These are phyloP conservation scores for Siphamia tubifer DNA, from an alignment of 2,113 vertebrate genomes.

Conservation along the genomic window DNA sequence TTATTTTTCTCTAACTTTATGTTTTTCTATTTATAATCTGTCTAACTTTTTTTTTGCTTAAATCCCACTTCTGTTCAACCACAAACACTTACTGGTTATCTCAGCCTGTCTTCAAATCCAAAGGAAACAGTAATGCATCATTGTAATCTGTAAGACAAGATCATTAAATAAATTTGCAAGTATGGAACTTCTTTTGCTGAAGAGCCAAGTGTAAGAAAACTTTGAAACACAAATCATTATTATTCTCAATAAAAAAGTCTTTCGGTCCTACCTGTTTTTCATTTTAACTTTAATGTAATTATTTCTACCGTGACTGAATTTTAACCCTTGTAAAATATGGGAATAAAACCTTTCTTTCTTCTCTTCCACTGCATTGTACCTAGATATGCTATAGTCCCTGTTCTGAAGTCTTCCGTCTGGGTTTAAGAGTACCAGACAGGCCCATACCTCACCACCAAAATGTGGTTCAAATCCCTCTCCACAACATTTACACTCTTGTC, in stretches of 20 bases:
- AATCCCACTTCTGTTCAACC: neutral
- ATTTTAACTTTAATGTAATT: no score
- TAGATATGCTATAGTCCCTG: slow-evolving; percentile 31
- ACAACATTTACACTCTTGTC: slow-evolving; percentile 76
- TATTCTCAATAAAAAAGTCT: no score
- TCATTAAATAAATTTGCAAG: no score
- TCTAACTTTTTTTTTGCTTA: no score
- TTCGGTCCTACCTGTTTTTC: no score
- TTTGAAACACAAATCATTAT: no score
- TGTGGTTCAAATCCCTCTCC: slow-evolving; percentile 72
- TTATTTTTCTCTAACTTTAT: neutral
- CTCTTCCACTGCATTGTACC: slow-evolving; percentile 3
- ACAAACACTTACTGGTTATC: neutral
- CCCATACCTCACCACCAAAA: slow-evolving; percentile 72
- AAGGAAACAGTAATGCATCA: neutral
- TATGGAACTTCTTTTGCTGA: no score
- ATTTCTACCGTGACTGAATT: no score
- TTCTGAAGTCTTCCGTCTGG: slow-evolving; percentile 67
- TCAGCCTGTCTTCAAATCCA: neutral
- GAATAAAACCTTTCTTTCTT: slow-evolving; percentile 3
- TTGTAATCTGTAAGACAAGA: no score
- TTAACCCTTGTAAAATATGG: no score
- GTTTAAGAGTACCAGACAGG: slow-evolving; percentile 65
- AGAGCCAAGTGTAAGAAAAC: no score
- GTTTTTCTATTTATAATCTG: neutral